Conservation (phyloP, 2,113 vertebrate species). For the Xiphias gladius region DNA sequence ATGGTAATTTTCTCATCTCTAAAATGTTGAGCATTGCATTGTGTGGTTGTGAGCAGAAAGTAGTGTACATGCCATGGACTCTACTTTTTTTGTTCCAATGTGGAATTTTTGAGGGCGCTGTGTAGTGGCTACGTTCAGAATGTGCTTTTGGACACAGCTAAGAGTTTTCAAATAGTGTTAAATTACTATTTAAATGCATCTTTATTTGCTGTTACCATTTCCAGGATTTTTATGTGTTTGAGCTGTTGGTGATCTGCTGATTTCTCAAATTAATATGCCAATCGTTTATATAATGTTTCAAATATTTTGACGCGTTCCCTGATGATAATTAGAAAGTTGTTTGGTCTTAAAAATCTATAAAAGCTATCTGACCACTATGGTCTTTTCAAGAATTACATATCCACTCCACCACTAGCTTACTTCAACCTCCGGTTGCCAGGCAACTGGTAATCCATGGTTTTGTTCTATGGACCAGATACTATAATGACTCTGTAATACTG, state of each 20-base stretch:
- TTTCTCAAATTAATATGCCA: conserved; percentile 11
- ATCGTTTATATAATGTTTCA: conserved; percentile 9
- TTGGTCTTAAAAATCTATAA: conserved; percentile 3
- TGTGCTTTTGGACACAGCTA: neutral
- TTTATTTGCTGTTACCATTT: conserved; percentile 3
- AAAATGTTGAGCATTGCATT: neutral
- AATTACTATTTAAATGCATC: conserved; percentile 1
- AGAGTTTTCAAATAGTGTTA: conserved; percentile 1
- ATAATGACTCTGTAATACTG: conserved; percentile 21
- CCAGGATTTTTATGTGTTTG: conserved; percentile 2
- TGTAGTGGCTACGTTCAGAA: too few relatives aligned
- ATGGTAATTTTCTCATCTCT: neutral
- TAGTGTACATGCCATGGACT: neutral
- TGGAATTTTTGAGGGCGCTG: too few relatives aligned
- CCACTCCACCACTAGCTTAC: neutral
- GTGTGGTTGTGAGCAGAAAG: neutral
- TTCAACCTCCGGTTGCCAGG: conserved; percentile 60
- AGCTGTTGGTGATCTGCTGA: neutral
- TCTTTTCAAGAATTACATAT: conserved; percentile 26
- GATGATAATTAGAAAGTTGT: too few relatives aligned
- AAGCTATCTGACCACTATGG: neutral
- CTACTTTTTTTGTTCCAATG: too few relatives aligned
- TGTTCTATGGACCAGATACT: conserved; percentile 27
- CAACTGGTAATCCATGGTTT: conserved; percentile 60
- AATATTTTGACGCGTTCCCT: neutral